Conservation (phyloP, 2,888 invertebrate genomes). For the Altica lythri region DNA sequence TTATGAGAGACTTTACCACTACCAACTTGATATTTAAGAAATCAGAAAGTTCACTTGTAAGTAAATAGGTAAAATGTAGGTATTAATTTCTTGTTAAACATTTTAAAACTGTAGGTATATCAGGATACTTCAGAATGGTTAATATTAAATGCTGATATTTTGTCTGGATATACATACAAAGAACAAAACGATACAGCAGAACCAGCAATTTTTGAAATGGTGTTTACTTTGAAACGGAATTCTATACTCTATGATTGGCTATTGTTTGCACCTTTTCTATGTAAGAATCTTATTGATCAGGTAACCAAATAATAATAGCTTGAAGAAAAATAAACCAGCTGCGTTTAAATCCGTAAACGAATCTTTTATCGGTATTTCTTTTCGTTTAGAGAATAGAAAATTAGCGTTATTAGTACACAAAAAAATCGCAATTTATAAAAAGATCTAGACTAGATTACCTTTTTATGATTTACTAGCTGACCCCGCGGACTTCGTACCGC, state of each 20-base stretch:
- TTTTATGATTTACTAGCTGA: too few species aligned
- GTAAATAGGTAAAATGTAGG: slow-evolving; percentile 8
- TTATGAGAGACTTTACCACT: slow-evolving; percentile 47
- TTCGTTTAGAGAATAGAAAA: too few species aligned
- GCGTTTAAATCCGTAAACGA: too few species aligned
- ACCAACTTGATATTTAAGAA: slow-evolving; percentile 42
- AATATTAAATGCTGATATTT: slow-evolving; percentile 38
- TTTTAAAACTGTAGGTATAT: slow-evolving; percentile 31
- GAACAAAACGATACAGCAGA: slow-evolving; percentile 25
- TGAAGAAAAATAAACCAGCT: too few species aligned
- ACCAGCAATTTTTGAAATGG: slow-evolving; percentile 42
- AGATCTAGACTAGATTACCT: too few species aligned
- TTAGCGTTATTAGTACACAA: too few species aligned
- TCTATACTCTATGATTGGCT: slow-evolving; percentile 46
- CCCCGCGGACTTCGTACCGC: too few species aligned
- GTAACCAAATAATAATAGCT: too few species aligned
- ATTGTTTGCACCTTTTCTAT: slow-evolving; percentile 50
- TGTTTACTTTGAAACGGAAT: slow-evolving; percentile 45
- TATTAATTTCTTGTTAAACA: background rate
- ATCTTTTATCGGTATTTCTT: too few species aligned
- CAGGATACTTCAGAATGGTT: slow-evolving; percentile 42
- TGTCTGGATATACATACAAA: slow-evolving; percentile 14
- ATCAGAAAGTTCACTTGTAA: slow-evolving; percentile 44
- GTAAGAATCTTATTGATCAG: slow-evolving; percentile 42
- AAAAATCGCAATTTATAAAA: too few species aligned